Evolutionary conservation across 92 coral and sea anemone genomes (phyloP), one percentile per base, ranked within the genome.

Genomic region (Parazoanthus atlanticus): DNA sequence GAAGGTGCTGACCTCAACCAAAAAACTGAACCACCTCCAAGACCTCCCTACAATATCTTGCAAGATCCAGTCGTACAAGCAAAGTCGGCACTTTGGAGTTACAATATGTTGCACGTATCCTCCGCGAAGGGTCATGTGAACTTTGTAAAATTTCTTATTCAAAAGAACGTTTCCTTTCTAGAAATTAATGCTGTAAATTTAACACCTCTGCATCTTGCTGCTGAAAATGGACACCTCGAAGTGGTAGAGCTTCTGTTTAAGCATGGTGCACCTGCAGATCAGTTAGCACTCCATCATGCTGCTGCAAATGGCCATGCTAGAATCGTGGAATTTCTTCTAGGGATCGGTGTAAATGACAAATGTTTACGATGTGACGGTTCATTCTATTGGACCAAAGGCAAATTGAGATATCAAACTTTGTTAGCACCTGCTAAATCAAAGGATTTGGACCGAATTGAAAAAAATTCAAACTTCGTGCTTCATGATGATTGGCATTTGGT

Each of bases 261-360:
- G 16, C 38, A 88, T 13, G 95, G 97, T 4, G 94, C 87, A 72
- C 74, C 15, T 28, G 71, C 88, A 74, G 95, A 94, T 86, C 90
- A 85, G 33, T 74, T 86, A 15, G 93, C 94, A 73, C 95, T 94
- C 67, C 92, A 94, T 84, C 96, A 90, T 49, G 93, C 96, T 25
- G 95, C 93, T 43, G 86, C 90, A 79, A 94, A 86, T 76, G 91
- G 91, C 13, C 92, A 87, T 75, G 31, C 72, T 31, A 69, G 89
- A 41, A 90, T 92, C 19, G 94, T 94, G 21, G 34, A 61, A 64
- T 79, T 86, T 43, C 90, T 94, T n/a, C 43, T 90, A n/a, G 32
- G 85, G 12, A 61, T 81, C 3, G 90, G 92, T 34, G 87, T 91
- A 19, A 49, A 31, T 1, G 92, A 93, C 54, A 33, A 61, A 13